phyloP scores from a whole-genome alignment of 1,140 invertebrate species.

The Heliconius nattereri region DNA sequence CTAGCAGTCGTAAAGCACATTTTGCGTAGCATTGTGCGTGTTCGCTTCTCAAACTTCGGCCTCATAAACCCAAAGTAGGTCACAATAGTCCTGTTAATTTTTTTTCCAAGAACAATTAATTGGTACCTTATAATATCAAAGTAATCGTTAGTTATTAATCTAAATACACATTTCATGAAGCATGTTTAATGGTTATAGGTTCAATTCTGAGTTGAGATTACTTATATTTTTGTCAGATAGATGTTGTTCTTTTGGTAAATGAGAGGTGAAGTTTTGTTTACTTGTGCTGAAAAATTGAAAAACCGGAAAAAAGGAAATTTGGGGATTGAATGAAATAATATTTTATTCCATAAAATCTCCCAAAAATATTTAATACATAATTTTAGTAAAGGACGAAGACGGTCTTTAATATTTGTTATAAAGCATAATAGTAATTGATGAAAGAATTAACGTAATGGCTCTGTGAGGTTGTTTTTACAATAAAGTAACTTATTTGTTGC shows the following conservation, averaged over 20 bases:
- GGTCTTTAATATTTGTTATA: neutral
- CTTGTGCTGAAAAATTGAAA: too few relatives aligned
- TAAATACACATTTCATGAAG: neutral
- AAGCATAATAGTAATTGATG: neutral
- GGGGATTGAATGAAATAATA: too few relatives aligned
- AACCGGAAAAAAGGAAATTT: too few relatives aligned
- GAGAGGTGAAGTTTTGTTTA: too few relatives aligned
- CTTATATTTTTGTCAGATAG: too few relatives aligned
- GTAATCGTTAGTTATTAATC: neutral
- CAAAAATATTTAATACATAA: too few relatives aligned
- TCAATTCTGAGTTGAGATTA: too few relatives aligned
- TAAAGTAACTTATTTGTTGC: constrained; percentile 33
- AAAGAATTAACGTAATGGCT: constrained; percentile 3
- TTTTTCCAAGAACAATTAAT: neutral
- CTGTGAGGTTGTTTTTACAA: constrained; percentile 33
- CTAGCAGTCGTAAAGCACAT: neutral
- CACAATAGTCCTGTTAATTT: neutral
- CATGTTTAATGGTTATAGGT: too few relatives aligned
- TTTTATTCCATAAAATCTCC: too few relatives aligned
- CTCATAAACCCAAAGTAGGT: constrained; percentile 20
- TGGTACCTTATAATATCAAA: neutral
- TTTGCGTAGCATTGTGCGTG: constrained; percentile 12
- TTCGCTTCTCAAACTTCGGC: constrained; percentile 15
- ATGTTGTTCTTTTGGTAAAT: too few relatives aligned
- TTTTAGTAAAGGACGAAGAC: neutral